Evolutionary conservation across 2,797 vertebrate species (phyloP).

Genomic region (Gouania willdenowi): DNA sequence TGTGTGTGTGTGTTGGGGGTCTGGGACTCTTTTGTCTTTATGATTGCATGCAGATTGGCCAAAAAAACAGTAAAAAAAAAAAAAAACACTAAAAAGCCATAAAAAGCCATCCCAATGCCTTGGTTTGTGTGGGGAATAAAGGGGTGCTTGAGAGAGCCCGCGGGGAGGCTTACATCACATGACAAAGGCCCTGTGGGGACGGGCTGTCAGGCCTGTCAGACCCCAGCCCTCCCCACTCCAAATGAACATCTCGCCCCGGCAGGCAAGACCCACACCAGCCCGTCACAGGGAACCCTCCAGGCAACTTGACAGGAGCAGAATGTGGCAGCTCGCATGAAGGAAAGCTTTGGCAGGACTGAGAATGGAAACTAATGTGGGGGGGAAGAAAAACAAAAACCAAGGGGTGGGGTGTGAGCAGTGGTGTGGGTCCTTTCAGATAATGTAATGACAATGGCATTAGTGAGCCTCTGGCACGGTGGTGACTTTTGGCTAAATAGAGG

Average conservation of each 20-base stretch:
- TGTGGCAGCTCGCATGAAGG: conserved; percentile 87
- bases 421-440: conserved; percentile 77
- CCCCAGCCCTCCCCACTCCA: conserved; percentile 86
- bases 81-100: no score
- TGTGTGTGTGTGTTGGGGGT: conserved; percentile 61
- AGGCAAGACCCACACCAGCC: conserved; percentile 83
- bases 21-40: conserved; percentile 75
- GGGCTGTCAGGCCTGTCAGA: conserved; percentile 97
- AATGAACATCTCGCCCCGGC: conserved; percentile 96
- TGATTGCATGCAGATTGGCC: conserved; percentile 75
- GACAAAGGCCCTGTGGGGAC: conserved; percentile 89
- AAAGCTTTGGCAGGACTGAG: conserved; percentile 82
- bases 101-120: conserved; percentile 73
- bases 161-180: conserved; percentile 80
- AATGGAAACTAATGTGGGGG: conserved; percentile 85
- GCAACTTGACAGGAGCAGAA: conserved; percentile 97
- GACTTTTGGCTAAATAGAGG: conserved; percentile 86
- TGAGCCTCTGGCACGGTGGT: conserved; percentile 78
- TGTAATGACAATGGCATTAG: conserved; percentile 81
- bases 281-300: conserved; percentile 93
- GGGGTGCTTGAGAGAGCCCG: conserved; percentile 78
- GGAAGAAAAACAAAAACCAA: conserved; percentile 45
- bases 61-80: no score
- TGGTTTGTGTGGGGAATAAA: conserved; percentile 80
- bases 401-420: conserved; percentile 57